Evolutionary conservation across 1,140 invertebrate genomes (phyloP).

Genomic region (Monochamus saltuarius): DNA sequence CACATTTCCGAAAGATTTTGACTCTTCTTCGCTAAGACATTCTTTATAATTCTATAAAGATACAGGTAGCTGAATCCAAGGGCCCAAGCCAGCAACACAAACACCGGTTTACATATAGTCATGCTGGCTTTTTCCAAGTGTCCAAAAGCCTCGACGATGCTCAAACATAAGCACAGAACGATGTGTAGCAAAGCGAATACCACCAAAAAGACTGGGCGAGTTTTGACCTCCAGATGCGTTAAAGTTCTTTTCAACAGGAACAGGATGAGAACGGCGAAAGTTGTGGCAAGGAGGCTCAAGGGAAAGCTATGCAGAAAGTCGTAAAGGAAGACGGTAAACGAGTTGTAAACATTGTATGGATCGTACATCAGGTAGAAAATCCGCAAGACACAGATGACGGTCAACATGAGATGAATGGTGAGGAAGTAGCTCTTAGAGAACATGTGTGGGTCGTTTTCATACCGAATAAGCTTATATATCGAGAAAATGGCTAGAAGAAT

Average conservation of each 20-base stretch:
- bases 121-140: slow-evolving; percentile 49
- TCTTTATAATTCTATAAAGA: slow-evolving; percentile 71
- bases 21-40: slow-evolving; percentile 65
- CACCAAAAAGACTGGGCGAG: slow-evolving; percentile 72
- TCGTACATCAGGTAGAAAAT: slow-evolving; percentile 87
- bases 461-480: slow-evolving; percentile 77
- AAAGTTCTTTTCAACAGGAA: slow-evolving; percentile 75
- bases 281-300: slow-evolving; percentile 79
- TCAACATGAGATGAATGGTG: slow-evolving; percentile 76
- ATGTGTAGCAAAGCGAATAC: slow-evolving; percentile 74
- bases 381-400: slow-evolving; percentile 75
- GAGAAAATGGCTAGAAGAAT: slow-evolving; percentile 78
- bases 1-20: slow-evolving; percentile 66
- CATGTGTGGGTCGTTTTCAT: slow-evolving; percentile 77
- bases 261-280: slow-evolving; percentile 81
- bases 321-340: slow-evolving; percentile 75
- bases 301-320: slow-evolving; percentile 81
- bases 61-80: slow-evolving; percentile 83
- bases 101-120: slow-evolving; percentile 74
- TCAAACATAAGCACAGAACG: slow-evolving; percentile 73
- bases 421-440: slow-evolving; percentile 82
- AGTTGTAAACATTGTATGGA: slow-evolving; percentile 80
- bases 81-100: slow-evolving; percentile 74
- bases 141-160: slow-evolving; percentile 68
- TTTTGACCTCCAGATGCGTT: slow-evolving; percentile 68